phyloP scores from a whole-genome alignment of 2,888 invertebrate species.

The Melangyna quadrimaculata region DNA sequence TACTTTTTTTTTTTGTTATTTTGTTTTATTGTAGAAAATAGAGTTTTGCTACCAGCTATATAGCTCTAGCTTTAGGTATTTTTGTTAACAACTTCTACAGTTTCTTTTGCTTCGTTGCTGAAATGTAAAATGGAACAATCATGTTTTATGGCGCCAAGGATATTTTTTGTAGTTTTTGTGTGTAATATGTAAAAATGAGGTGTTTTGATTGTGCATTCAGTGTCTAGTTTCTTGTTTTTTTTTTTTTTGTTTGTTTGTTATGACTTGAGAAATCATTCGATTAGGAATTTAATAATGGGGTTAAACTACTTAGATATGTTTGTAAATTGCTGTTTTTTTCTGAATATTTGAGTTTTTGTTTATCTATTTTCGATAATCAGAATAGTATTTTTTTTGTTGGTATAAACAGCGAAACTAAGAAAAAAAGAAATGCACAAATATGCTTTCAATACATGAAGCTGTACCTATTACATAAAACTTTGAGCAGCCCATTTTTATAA shows the following conservation, averaged over 20 bases:
- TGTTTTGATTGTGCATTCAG: not conserved
- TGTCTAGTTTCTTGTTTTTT: not conserved
- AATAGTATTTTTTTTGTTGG: no score
- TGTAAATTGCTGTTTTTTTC: no score
- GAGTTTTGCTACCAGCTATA: not conserved
- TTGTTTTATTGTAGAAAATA: not conserved
- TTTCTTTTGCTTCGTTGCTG: not conserved
- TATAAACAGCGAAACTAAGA: no score
- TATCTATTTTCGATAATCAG: no score
- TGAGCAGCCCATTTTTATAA: no score
- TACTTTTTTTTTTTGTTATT: no score
- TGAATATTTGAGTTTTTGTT: no score
- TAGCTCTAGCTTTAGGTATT: not conserved
- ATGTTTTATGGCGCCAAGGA: conserved; percentile 39
- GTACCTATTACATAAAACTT: no score
- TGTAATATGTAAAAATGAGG: conserved; percentile 10
- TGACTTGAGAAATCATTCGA: not conserved
- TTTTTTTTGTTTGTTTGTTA: not conserved
- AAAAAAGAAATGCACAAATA: no score
- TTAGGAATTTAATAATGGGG: not conserved
- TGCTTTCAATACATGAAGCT: no score
- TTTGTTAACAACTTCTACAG: not conserved
- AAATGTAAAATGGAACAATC: conserved; percentile 18
- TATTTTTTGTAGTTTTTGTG: not conserved
- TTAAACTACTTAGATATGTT: no score